Evolutionary conservation across 2,797 vertebrate species (phyloP), one percentile per base, ranked within the genome.

Genomic region (Pangasius djambal): DNA sequence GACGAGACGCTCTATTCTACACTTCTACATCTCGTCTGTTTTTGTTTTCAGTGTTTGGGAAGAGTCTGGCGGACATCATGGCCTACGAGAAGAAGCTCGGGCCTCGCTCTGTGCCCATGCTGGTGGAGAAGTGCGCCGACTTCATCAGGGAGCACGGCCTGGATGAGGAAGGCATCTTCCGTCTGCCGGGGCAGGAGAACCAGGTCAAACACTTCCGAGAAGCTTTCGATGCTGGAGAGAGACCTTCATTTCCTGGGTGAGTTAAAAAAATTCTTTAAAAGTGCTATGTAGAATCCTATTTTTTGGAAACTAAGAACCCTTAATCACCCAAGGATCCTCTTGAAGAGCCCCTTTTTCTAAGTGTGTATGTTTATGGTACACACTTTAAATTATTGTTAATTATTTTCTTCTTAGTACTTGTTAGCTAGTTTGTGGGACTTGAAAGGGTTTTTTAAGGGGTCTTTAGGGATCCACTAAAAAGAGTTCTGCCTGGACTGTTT

Each of bases 181-280:
- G 99, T 0, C 97, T 99, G 6, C 99, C 99, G 0, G 99, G 98
- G 16, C 99, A 99, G 91, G 98, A 99, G 94, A 99, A 97, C 85
- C 95, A 97, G 28, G 98, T 99, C 74, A 97, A 97, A 88, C 96
- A 97, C 93, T 97, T 99, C 93, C 94, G 98, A 91, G 98, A 98
- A 0, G 97, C 98, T 0, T 99, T 99, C 0, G 98, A 99, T 0
- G 98, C 98, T 0, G 98, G 98, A 89, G 98, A 99, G 90, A 96
- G 98, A 25, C 99, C 98, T 0, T 98, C 97, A 0, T 99, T 99
- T 90, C 95, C 96, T 92, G 94, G 96, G 99, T 99, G 93, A 20
- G 75, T 75, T 12, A 67, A n/a, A 34, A 34, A 16, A 16, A 4
- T 18, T 55, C 48, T 50, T 7, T 10, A 2, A 9, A 48, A 48